Evolutionary conservation across 30 jellyfish, hydroid and myxozoan species (phyloP), one percentile per base, ranked within the genome.

Genomic region (Cassiopea andromeda): DNA sequence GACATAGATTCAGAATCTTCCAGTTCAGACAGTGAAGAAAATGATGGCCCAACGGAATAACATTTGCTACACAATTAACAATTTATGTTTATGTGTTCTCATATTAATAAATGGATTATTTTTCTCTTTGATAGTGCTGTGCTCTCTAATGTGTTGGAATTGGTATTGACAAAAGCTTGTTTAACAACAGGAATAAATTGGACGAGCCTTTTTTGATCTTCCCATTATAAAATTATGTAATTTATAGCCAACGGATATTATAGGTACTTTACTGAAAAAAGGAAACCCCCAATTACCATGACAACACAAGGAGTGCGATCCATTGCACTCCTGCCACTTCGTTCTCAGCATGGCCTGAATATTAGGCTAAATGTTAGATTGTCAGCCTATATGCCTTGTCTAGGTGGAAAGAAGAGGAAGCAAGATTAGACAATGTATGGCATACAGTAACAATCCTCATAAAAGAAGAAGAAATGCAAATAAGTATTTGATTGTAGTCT

Each of bases 21-120:
- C 57, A 38, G 75, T 77, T 77, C 86, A 46, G 86, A 77, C 86
- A 77, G 77, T 64, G 75, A 77, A 77, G 86, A 77, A 77, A 77
- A 14, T 77, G 86, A 46, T 77, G 86, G 75, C 47, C 46, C 86
- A 77, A 46, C 57, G 7, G 86, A 77, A 77, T 77, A 77, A 64
- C 48, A 14, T 77, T 77, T 77, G 48, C 47, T 7, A 14, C 57
- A 27, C 45, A 19, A 12, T 7, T 45, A 48, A 44, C 45, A 75
- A 44, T n/a, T 16, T 75, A 16, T 72, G 12, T 72, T 6, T 48
- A 44, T n/a, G 84, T 13, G 73, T 77, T 48, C 16, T 77, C 10
- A 77, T 49, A 27, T 38, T 72, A 72, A 49, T 54, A 6, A 54
- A 54, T 54, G 12, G 64, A 54, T 72, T 72, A 72, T 47, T 14